These are phyloP conservation scores for Semaprochilodus insignis DNA, from an alignment of 2,797 vertebrate genomes.

Conservation along the genomic window DNA sequence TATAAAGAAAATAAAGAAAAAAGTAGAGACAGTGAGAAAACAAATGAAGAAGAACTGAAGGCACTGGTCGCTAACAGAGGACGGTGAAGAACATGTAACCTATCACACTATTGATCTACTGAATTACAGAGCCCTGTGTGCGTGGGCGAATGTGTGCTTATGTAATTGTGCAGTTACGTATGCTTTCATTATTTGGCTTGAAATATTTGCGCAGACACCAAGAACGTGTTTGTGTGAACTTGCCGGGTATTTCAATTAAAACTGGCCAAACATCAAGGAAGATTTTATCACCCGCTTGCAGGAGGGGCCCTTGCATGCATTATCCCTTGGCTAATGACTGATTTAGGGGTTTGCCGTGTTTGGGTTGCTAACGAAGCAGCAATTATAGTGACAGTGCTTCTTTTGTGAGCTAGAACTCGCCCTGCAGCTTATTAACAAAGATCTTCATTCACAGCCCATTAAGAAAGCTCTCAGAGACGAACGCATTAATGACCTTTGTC, in stretches of 20 bases:
- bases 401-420: constrained; percentile 67
- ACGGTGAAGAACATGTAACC: constrained; percentile 26
- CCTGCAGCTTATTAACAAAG: constrained; percentile 76
- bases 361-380: constrained; percentile 72
- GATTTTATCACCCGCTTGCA: constrained; percentile 57
- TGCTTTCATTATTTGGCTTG: constrained; percentile 16
- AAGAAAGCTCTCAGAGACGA: constrained; percentile 64
- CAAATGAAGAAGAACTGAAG: constrained; percentile 23
- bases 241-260: constrained; percentile 45
- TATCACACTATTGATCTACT: constrained; percentile 21
- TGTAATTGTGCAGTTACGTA: background rate
- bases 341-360: constrained; percentile 70
- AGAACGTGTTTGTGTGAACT: background rate
- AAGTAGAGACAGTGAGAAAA: constrained; percentile 30
- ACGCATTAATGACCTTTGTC: constrained; percentile 66
- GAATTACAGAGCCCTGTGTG: background rate
- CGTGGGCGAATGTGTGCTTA: background rate
- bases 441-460: constrained; percentile 74
- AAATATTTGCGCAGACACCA: constrained; percentile 22
- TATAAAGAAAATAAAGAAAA: constrained; percentile 17
- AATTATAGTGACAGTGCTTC: constrained; percentile 68
- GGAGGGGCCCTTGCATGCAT: constrained; percentile 53
- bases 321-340: constrained; percentile 67
- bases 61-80: constrained; percentile 8
- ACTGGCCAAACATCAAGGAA: constrained; percentile 51